These are phyloP conservation scores for Nebria salina DNA, from an alignment of 2,888 invertebrate species.

Conservation along the genomic window DNA sequence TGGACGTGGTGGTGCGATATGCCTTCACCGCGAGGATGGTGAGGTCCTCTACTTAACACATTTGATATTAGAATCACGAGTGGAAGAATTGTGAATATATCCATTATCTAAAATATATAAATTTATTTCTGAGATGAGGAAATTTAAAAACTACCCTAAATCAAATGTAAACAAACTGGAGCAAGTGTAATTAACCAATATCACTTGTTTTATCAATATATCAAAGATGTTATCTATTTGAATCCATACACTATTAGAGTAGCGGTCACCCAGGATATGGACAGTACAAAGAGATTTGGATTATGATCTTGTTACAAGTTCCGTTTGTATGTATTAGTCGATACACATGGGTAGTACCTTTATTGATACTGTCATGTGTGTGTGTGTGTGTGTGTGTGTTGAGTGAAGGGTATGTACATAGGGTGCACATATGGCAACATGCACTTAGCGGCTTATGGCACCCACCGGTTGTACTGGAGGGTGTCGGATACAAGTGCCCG, in stretches of 20 bases:
- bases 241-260: background rate
- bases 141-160: background rate
- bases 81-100: background rate
- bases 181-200: background rate
- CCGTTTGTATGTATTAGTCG: background rate
- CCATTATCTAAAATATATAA: slow-evolving; percentile 18
- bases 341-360: slow-evolving; percentile 23
- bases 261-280: background rate
- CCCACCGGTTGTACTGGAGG: slow-evolving; percentile 15
- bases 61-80: background rate
- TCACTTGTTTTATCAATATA: background rate
- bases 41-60: slow-evolving; percentile 68
- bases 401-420: background rate
- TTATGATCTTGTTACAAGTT: slow-evolving; percentile 3
- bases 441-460: slow-evolving; percentile 43
- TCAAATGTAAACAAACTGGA: background rate
- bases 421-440: slow-evolving; percentile 27
- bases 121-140: background rate
- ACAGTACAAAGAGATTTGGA: slow-evolving; percentile 8
- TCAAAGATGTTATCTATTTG: background rate
- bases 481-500: slow-evolving; percentile 33
- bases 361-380: background rate
- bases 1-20: slow-evolving; percentile 65
- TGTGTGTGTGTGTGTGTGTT: slow-evolving; percentile 7
- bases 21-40: slow-evolving; percentile 69